Evolutionary conservation across 1,140 invertebrate genomes (phyloP).

Genomic region (Thalassaphorura encarpata): DNA sequence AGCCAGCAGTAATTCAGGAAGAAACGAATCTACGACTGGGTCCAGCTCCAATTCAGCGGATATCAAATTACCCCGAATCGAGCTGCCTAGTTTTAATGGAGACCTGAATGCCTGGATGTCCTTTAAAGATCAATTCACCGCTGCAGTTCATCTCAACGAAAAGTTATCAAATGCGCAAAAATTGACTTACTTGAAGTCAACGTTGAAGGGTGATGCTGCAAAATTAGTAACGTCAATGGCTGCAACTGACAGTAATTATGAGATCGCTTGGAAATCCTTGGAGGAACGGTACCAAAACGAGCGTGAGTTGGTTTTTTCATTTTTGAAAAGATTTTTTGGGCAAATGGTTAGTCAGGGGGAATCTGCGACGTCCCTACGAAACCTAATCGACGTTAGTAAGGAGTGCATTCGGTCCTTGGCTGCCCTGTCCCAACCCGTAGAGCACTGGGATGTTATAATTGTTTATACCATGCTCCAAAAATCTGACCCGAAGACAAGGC

Average conservation of each 20-base stretch:
- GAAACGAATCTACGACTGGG: background rate
- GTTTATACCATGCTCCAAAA: conserved; percentile 1
- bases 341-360: conserved; percentile 4
- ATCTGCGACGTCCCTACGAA: background rate
- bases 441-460: background rate
- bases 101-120: background rate
- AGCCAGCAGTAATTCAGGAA: too few relatives aligned
- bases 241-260: conserved; percentile 33
- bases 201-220: conserved; percentile 12
- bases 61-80: background rate
- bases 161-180: conserved; percentile 8
- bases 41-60: background rate
- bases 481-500: conserved; percentile 14
- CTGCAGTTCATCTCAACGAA: background rate
- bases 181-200: conserved; percentile 25
- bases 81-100: conserved; percentile 1
- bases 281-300: conserved; percentile 34
- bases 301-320: conserved; percentile 32
- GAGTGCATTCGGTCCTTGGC: background rate
- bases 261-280: conserved; percentile 33
- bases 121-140: background rate
- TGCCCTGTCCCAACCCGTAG: background rate
- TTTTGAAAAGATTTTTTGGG: conserved; percentile 33
- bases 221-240: conserved; percentile 20
- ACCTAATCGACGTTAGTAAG: background rate